Conservation (phyloP, 2,113 vertebrate genomes). For the Epinephelus lanceolatus region DNA sequence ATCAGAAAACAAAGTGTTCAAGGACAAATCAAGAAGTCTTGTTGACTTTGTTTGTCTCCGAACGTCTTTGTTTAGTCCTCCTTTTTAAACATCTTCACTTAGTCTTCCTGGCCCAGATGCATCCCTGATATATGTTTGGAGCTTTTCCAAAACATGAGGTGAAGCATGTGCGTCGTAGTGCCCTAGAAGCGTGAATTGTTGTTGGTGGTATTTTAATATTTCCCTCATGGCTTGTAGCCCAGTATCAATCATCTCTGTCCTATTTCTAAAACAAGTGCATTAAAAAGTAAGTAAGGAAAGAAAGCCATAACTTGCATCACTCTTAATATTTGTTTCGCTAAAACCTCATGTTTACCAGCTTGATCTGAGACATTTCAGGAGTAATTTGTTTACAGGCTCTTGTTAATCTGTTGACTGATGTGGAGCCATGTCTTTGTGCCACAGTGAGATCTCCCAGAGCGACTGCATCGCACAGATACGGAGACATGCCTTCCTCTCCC, state of each 20-base stretch:
- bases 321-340: neutral
- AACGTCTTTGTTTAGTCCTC: slow-evolving; percentile 69
- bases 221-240: slow-evolving; percentile 37
- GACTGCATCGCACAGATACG: slow-evolving; percentile 88
- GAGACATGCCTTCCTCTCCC: slow-evolving; percentile 89
- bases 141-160: slow-evolving; percentile 46
- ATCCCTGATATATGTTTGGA: slow-evolving; percentile 64
- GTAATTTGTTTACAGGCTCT: slow-evolving; percentile 18
- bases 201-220: slow-evolving; percentile 51
- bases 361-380: slow-evolving; percentile 1
- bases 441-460: slow-evolving; percentile 92
- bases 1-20: slow-evolving; percentile 70
- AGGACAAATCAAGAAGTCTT: slow-evolving; percentile 57
- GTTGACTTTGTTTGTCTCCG: slow-evolving; percentile 67
- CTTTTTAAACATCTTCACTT: slow-evolving; percentile 65
- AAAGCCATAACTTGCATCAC: neutral
- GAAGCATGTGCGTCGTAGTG: slow-evolving; percentile 15
- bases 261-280: slow-evolving; percentile 50
- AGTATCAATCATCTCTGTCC: slow-evolving; percentile 69
- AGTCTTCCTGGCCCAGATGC: slow-evolving; percentile 70
- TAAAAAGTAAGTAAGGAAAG: slow-evolving; percentile 7
- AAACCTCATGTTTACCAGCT: neutral
- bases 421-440: slow-evolving; percentile 59
- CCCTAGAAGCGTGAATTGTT: slow-evolving; percentile 42
- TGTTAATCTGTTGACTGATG: slow-evolving; percentile 45